Conservation (phyloP, 2,113 vertebrate species). For the Bufo gargarizans region DNA sequence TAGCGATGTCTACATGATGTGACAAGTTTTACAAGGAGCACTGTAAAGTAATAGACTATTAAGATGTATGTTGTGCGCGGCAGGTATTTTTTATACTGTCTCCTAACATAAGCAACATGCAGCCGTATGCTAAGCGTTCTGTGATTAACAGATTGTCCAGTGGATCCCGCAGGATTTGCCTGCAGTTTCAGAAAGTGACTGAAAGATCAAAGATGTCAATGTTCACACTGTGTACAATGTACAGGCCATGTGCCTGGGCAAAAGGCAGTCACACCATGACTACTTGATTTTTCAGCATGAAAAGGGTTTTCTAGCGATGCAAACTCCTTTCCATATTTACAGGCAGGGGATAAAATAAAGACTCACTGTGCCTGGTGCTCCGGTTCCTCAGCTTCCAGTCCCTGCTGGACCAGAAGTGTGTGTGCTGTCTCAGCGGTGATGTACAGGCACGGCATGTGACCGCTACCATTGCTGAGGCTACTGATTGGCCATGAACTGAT, state of each 20-base stretch:
- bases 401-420: too few species aligned
- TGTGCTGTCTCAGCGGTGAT: too few species aligned
- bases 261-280: background rate
- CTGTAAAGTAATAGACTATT: background rate
- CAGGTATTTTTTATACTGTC: background rate
- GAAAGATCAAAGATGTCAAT: constrained; percentile 55
- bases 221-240: background rate
- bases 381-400: too few species aligned
- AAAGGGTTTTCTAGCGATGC: background rate
- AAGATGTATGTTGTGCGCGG: background rate
- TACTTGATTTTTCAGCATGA: background rate
- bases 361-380: too few species aligned
- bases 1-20: background rate
- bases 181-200: constrained; percentile 48
- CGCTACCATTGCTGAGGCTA: too few species aligned
- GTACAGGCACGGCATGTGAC: too few species aligned
- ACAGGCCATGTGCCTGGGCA: background rate
- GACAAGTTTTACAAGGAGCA: background rate
- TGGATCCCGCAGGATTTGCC: constrained; percentile 67
- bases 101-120: constrained; percentile 64
- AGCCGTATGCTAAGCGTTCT: constrained; percentile 56
- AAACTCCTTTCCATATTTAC: background rate
- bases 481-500: too few species aligned
- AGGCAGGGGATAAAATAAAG: too few species aligned
- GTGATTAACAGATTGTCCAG: constrained; percentile 73